phyloP scores from a whole-genome alignment of 2,797 vertebrate genomes.

The Cichlasoma orientale region DNA sequence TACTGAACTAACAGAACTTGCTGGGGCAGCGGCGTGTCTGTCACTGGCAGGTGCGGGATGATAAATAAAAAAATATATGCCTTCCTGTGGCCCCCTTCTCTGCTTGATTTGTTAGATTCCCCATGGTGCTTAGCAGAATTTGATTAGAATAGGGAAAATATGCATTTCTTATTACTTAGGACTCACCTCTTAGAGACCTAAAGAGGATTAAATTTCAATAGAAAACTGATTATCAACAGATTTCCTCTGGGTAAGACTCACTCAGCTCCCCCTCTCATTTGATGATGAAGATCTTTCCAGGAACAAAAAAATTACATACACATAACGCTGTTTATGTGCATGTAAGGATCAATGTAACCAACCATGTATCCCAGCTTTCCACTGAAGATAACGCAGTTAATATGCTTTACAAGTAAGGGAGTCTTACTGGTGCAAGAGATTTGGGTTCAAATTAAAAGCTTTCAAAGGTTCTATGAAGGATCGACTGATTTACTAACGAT shows the following conservation, averaged over 20 bases:
- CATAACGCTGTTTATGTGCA: not conserved
- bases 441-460: not conserved
- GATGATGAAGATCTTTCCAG: constrained; percentile 20
- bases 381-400: not conserved
- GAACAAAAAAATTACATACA: not conserved
- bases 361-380: not conserved
- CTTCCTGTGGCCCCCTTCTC: constrained; percentile 10
- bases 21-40: not conserved
- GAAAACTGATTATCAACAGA: constrained; percentile 36
- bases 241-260: constrained; percentile 39
- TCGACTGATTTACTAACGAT: not conserved
- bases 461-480: not conserved
- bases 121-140: constrained; percentile 33
- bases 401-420: not conserved
- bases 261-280: constrained; percentile 3
- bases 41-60: not conserved
- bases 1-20: constrained; percentile 1
- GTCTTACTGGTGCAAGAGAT: too few species aligned
- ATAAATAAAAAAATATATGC: constrained; percentile 46
- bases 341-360: not conserved
- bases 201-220: constrained; percentile 5
- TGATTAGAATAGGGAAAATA: constrained; percentile 40
- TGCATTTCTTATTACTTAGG: constrained; percentile 47
- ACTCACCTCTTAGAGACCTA: constrained; percentile 14
- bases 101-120: constrained; percentile 41